These are phyloP conservation scores for Pelodytes ibericus DNA, from an alignment of 2,797 vertebrate species.

Conservation along the genomic window DNA sequence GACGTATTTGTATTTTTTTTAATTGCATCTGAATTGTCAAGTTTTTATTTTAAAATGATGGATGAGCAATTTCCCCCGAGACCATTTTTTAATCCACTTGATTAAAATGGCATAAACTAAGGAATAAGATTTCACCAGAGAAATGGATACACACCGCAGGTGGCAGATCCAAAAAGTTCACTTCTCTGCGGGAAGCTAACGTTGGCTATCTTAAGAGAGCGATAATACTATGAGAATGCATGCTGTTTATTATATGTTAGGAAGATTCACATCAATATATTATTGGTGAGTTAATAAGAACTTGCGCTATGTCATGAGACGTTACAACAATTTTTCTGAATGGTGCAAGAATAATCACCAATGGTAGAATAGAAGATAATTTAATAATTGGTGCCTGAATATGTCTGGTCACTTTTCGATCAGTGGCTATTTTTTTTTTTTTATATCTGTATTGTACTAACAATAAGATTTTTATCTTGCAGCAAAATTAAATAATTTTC, in stretches of 20 bases:
- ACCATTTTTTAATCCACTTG: slow-evolving; percentile 57
- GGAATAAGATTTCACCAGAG: neutral
- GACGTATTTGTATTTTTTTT: slow-evolving; percentile 1
- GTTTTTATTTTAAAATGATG: slow-evolving; percentile 63
- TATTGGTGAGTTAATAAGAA: slow-evolving; percentile 37
- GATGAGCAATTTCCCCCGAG: slow-evolving; percentile 59
- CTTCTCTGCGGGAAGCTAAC: slow-evolving; percentile 53
- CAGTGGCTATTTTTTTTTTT: neutral
- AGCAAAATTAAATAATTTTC: neutral
- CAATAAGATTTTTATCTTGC: neutral
- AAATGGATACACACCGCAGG: slow-evolving; percentile 44
- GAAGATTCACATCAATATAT: slow-evolving; percentile 16
- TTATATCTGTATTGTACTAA: too few species aligned
- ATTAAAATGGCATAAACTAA: slow-evolving; percentile 52
- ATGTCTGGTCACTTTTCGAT: neutral
- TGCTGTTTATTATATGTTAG: slow-evolving; percentile 34
- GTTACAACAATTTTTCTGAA: slow-evolving; percentile 18
- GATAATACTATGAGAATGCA: slow-evolving; percentile 60
- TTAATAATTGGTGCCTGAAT: neutral
- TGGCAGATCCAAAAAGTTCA: slow-evolving; percentile 60
- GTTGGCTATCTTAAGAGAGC: slow-evolving; percentile 56
- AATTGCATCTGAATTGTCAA: slow-evolving; percentile 43
- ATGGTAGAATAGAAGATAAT: neutral
- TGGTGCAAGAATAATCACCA: neutral
- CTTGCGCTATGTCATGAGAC: slow-evolving; percentile 5